Evolutionary conservation across 2,888 invertebrate species (phyloP).

Genomic region (Cryptus armator): DNA sequence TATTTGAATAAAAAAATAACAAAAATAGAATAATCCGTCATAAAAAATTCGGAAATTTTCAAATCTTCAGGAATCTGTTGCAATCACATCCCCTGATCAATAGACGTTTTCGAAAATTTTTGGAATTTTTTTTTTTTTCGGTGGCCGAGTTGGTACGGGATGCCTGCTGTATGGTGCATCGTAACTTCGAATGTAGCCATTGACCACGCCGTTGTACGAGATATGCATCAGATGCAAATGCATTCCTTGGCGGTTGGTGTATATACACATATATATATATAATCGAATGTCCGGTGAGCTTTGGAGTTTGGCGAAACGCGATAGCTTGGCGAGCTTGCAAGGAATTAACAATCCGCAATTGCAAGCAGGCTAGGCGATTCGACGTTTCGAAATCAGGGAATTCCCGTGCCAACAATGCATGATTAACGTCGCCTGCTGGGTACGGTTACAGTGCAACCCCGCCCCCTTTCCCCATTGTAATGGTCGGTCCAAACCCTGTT

Average conservation of each 20-base stretch:
- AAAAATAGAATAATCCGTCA: too few species aligned
- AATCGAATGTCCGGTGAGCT: constrained; percentile 48
- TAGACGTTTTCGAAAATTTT: too few species aligned
- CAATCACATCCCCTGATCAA: too few species aligned
- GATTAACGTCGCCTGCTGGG: constrained; percentile 61
- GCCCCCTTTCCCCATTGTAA: constrained; percentile 33
- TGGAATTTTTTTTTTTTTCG: too few species aligned
- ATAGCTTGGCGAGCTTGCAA: constrained; percentile 23
- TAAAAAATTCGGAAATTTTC: too few species aligned
- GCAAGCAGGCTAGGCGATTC: constrained; percentile 49
- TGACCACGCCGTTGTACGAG: constrained; percentile 3
- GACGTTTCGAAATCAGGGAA: constrained; percentile 63
- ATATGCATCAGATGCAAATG: constrained; percentile 52
- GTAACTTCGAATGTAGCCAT: not conserved
- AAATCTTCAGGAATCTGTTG: too few species aligned
- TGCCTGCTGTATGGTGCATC: not conserved
- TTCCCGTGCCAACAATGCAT: constrained; percentile 70
- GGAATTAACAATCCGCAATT: constrained; percentile 65
- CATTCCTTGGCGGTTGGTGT: constrained; percentile 47
- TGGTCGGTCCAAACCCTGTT: constrained; percentile 4
- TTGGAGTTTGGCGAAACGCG: constrained; percentile 25
- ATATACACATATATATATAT: not conserved
- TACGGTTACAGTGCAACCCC: constrained; percentile 2
- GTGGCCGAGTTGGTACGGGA: too few species aligned
- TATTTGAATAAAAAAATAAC: too few species aligned